A percentile compares a stretch with the other conserved stretches of the same genome.
These are phyloP conservation scores for Caenorhabditis sinica DNA, from an alignment of 2,888 invertebrate species.

Conservation along the genomic window DNA sequence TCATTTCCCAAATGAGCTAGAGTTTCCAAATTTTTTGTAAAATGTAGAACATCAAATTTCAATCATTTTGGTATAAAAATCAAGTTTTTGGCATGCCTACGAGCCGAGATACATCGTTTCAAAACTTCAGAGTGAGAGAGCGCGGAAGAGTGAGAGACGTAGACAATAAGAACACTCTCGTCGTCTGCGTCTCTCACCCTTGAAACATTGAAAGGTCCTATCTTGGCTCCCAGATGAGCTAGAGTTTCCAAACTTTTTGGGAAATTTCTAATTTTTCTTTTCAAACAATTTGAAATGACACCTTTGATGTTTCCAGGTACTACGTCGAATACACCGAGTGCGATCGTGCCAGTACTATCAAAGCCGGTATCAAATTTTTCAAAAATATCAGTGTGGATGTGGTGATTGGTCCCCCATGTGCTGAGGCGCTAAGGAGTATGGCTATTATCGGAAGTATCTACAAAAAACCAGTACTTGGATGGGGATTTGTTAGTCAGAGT, in stretches of 20 bases:
- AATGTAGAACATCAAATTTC: too few relatives aligned
- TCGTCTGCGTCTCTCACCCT: too few relatives aligned
- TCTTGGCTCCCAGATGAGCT: not conserved
- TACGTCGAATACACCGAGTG: slow-evolving; percentile 68
- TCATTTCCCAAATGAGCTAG: too few relatives aligned
- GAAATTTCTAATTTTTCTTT: not conserved
- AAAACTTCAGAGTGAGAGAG: too few relatives aligned
- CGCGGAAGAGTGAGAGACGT: too few relatives aligned
- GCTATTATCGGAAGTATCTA: slow-evolving; percentile 58
- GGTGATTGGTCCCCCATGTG: slow-evolving; percentile 76
- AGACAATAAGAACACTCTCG: too few relatives aligned
- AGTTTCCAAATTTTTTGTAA: too few relatives aligned
- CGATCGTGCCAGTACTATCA: slow-evolving; percentile 50
- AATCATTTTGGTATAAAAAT: too few relatives aligned
- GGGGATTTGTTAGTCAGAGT: slow-evolving; percentile 65
- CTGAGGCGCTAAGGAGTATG: slow-evolving; percentile 56
- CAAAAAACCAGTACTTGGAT: slow-evolving; percentile 59
- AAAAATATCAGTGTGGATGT: slow-evolving; percentile 71
- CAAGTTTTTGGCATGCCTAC: too few relatives aligned
- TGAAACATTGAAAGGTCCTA: too few relatives aligned
- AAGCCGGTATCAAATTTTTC: slow-evolving; percentile 70
- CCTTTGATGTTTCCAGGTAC: slow-evolving; percentile 47
- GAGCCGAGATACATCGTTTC: too few relatives aligned
- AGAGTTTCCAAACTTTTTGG: not conserved
- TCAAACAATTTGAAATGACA: not conserved